Evolutionary conservation across 2,888 invertebrate species (phyloP).

Genomic region (Crocallis elinguaria): DNA sequence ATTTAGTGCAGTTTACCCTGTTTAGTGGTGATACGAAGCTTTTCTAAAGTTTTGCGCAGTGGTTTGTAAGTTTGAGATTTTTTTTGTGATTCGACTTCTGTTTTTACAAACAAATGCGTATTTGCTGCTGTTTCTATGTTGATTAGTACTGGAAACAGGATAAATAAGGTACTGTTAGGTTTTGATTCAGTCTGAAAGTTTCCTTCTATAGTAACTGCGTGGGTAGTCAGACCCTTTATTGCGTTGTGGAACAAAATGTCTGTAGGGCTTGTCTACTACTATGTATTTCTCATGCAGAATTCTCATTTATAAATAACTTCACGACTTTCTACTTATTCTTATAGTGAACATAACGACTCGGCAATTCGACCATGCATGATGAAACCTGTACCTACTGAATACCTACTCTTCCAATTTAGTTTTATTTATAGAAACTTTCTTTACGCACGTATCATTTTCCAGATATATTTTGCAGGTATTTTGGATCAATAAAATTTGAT

Average conservation of each 20-base stretch:
- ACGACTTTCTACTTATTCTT: no score
- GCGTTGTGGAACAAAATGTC: not conserved
- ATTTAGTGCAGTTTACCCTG: constrained; percentile 38
- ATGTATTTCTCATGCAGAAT: no score
- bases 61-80: constrained; percentile 45
- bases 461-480: no score
- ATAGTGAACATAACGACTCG: no score
- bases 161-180: not conserved
- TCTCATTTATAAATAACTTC: no score
- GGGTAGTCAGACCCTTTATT: not conserved
- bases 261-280: not conserved
- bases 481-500: no score
- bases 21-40: constrained; percentile 43
- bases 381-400: no score
- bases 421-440: no score
- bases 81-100: constrained; percentile 27
- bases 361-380: no score
- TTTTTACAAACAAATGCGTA: constrained; percentile 28
- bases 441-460: no score
- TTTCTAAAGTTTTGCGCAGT: constrained; percentile 52
- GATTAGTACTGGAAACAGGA: not conserved
- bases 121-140: constrained; percentile 14
- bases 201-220: not conserved
- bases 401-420: no score
- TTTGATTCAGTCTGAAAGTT: not conserved